Evolutionary conservation across 92 coral and sea anemone species (phyloP), one percentile per base, ranked within the genome.

Genomic region (Zoanthus solanderi): DNA sequence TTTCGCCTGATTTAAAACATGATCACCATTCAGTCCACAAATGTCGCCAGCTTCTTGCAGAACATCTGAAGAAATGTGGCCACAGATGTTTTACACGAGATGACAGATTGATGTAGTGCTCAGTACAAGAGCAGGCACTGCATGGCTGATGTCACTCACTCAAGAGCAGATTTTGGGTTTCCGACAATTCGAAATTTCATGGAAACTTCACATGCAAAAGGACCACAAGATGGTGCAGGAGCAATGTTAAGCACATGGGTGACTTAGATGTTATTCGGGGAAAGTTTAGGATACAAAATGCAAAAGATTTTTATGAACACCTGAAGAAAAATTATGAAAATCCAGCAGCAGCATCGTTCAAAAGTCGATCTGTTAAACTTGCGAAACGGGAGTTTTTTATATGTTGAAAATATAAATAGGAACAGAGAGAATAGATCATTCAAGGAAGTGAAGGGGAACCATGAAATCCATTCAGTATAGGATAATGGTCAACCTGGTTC

Each of bases 101-200:
- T 76, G 78, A 88, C 89, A 8, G 80, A 91, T 71, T 88, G 92
- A 9, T 88, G 92, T 78, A 69, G 88, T n/a, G 81, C 92, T 17
- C 94, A 90, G 52, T 90, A 87, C 74, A 90, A 90, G 52, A 87
- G 89, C 37, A n/a, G 89, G 15, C 92, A 91, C 17, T 87, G 94
- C 52, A 91, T 63, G 84, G 88, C 83, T 1, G 88, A 84, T 31
- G 76, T 81, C 1, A 69, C 75, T 31, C 31, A 31, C 46, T 81
- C 86, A 2, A 34, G 28, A 45, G 14, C 10, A 81, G 75, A 81
- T 16, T 81, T 81, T 16, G 75, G 75, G 5, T 81, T 63, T 29
- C 3, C 17, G 3, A 69, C 76, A 2, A 81, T 37, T 5, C 50
- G 61, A n/a, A 84, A 84, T 83, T 84, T 71, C 83, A 66, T 84